Evolutionary conservation across 2,888 invertebrate genomes (phyloP), one percentile per base, ranked within the genome.

Genomic region (Philopedon plagiatum): DNA sequence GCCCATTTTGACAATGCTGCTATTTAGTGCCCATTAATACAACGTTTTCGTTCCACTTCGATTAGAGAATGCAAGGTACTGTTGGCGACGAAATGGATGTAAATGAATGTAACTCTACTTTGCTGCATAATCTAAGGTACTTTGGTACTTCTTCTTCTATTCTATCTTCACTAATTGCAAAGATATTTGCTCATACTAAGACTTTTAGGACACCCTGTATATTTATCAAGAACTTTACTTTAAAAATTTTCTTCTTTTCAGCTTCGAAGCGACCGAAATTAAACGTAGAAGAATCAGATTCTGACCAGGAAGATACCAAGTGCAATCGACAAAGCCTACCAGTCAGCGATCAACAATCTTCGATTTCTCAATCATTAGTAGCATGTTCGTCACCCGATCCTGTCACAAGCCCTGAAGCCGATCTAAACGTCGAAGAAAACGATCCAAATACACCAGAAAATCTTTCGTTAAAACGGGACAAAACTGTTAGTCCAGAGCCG

Each of bases 371-470:
- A 68, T 86, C 87, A 0, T 23, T 73, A 23, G 46, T 61, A 5
- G 86, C 87, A 1, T 87, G 88, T 0, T 84, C 87, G 0, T 76
- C 78, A 51, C 76, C 75, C 7, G 73, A 74, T 71, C 74, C 84
- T 57, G 73, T 81, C 77, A 77, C 81, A 62, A 78, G 81, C 78
- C 78, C 84, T 57, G 69, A 89, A 87, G 46, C 87, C 81, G 68
- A 81, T 65, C 65, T 89, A 0, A 89, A 90, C 78, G 89, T 89
- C 60, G 84, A 83, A 46, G 89, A 90, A 69, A 89, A 89, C 82
- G 51, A 78, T 64, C 78, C 87, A 11, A 87, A 88, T 37, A 89
- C 89, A 0, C 95, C 95, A 0, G 95, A 95, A 83, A 95, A 95
- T 85, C 87, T 95, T 0, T 94, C 94, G 29, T 88, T 95, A 79